Base-by-base conservation (phyloP, 2,888 invertebrate species). In the Oxycera nigricornis region DNA sequence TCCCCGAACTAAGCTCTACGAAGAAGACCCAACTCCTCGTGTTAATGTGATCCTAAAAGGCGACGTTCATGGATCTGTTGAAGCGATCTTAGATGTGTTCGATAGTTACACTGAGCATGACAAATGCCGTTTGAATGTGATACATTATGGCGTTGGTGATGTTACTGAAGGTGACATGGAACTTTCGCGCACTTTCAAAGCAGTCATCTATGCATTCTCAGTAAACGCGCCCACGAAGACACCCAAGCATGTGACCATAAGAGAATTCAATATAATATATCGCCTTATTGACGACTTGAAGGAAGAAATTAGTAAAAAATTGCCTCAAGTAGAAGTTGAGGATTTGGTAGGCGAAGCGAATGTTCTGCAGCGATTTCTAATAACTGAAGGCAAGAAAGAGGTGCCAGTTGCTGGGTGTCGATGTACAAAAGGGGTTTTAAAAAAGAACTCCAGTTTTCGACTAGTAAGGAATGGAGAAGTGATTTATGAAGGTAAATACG, bases 11-110 rank as follows among this genome's bases (percentile, higher is more conserved):
- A 90, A 91, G 77, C 88, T 90, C 82, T 76, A 80, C 59, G 79
- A 84, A 77, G 87, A 86, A 35, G 88, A 91, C 77, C 88, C 87
- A 26, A 83, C 86, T 2, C 89, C 88, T 0, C 85, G 83, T 76
- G 82, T 93, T 72, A 89, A 88, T 79, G 84, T 93, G 7, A 82
- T 93, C 2, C 81, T 93, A 2, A 91, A 92, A 89, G 94, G 94
- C 24, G 99, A 99, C 86, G 98, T 98, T 1, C 94, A 95, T 84
- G 99, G 99, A 0, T 96, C 97, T 0, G 91, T 98, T 55, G 98
- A 99, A 84, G 98, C 98, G 0, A 93, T 99, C 77, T 84, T 97
- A 77, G 94, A 98, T 83, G 92, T 95, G 9, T 83, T 99, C 73
- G 94, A 93, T 78, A 94, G 95, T 0, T 99, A 98, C 81, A 88